These are phyloP conservation scores for Trichosurus vulpecula DNA, from an alignment of 2,797 vertebrate genomes.

Conservation along the genomic window DNA sequence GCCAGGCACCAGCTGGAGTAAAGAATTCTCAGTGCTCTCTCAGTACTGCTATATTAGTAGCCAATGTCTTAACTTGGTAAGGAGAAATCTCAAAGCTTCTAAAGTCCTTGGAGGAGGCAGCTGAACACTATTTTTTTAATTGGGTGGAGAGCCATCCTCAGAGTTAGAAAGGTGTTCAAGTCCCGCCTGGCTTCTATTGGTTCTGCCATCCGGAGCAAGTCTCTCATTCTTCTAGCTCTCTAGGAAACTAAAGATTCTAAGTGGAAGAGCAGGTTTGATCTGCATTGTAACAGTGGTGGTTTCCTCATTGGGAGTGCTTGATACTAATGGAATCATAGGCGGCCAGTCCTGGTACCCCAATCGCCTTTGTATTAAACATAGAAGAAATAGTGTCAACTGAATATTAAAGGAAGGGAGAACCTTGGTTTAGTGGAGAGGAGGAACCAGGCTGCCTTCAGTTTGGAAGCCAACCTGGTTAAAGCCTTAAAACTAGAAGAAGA, in stretches of 20 bases:
- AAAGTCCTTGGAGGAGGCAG: background rate
- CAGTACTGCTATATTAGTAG: background rate
- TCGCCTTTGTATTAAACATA: background rate
- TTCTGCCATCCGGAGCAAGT: background rate
- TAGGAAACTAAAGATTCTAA: background rate
- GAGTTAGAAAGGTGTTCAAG: background rate
- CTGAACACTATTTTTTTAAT: background rate
- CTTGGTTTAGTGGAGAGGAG: background rate
- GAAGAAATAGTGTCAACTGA: background rate
- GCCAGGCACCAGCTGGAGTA: background rate
- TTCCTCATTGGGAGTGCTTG: background rate
- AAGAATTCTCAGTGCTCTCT: background rate
- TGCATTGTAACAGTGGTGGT: background rate
- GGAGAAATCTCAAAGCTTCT: background rate
- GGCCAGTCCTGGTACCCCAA: background rate
- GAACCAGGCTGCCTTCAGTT: background rate
- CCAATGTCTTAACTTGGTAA: background rate
- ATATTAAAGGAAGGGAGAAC: background rate
- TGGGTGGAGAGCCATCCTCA: background rate
- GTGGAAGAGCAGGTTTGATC: background rate
- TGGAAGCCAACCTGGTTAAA: background rate
- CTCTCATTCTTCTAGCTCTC: background rate
- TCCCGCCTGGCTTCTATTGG: background rate
- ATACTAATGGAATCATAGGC: background rate
- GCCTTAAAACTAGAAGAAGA: background rate